These are phyloP conservation scores for Gavialis gangeticus DNA, from an alignment of 2,113 vertebrate genomes.

Conservation along the genomic window DNA sequence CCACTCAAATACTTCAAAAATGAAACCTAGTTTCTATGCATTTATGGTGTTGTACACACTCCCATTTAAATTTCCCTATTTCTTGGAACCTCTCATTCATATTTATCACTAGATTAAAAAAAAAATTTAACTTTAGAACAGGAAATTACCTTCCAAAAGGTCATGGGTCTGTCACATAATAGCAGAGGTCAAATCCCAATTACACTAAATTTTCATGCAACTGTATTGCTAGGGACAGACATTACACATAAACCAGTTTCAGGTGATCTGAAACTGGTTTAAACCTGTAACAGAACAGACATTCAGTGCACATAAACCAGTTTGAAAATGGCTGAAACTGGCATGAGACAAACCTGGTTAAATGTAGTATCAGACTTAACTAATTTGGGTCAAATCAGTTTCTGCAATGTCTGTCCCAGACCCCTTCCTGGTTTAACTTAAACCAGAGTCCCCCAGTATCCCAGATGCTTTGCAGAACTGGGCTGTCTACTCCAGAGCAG, in stretches of 20 bases:
- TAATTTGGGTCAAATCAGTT: too few relatives aligned
- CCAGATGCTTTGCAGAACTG: too few relatives aligned
- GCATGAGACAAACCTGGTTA: too few relatives aligned
- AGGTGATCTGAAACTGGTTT: not conserved
- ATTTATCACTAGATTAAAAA: not conserved
- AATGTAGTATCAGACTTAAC: too few relatives aligned
- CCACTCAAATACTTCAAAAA: not conserved
- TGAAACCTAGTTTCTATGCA: not conserved
- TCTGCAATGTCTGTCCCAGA: too few relatives aligned
- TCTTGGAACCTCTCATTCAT: not conserved
- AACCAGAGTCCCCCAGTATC: too few relatives aligned
- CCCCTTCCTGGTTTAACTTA: too few relatives aligned
- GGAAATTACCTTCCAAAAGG: not conserved
- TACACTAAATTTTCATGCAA: not conserved
- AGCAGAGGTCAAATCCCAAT: not conserved
- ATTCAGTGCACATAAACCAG: too few relatives aligned
- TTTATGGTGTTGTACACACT: not conserved
- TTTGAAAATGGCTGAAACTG: too few relatives aligned
- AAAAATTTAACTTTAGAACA: not conserved
- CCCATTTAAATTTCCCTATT: not conserved
- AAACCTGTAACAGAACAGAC: too few relatives aligned
- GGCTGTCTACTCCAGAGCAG: too few relatives aligned
- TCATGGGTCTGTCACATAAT: not conserved
- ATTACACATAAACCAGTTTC: not conserved
- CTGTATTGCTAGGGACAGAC: too few relatives aligned